Evolutionary conservation across 2,797 vertebrate species (phyloP), one percentile per base, ranked within the genome.

Genomic region (Rhynchonycteris naso): DNA sequence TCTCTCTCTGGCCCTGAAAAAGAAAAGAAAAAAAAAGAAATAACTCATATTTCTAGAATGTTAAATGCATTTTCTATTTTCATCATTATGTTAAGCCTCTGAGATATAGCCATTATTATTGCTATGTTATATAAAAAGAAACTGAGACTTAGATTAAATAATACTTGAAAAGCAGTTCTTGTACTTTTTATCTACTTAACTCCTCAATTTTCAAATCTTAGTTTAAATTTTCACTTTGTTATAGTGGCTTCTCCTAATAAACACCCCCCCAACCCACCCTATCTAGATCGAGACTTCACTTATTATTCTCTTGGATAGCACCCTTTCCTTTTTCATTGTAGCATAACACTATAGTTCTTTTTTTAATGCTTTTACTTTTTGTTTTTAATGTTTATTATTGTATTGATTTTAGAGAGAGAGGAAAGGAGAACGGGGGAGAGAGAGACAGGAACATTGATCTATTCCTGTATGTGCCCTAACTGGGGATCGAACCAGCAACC

Each of bases 11-110:
- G n/a, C n/a, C n/a, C n/a, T n/a, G n/a, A n/a, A n/a, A n/a, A n/a
- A n/a, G n/a, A n/a, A n/a, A n/a, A n/a, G n/a, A n/a, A n/a, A n/a
- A n/a, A n/a, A n/a, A 92, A 87, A 85, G 66, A 72, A 43, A 43
- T 43, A 43, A 43, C 43, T 68, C 33, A 35, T 35, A 68, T 68
- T 35, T 68, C 33, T 68, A 43, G 43, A 43, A 5, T 79, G 18
- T 85, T 54, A 83, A 76, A 33, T 66, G 22, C 50, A 80, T 86
- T 90, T 90, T 90, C 88, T 90, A 58, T 81, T 94, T 91, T 86
- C 10, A 80, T 47, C 24, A 50, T 65, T 91, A 30, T 66, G 66
- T 65, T 24, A 86, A 28, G 18, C 59, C 30, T 93, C 65, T 86
- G 74, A 86, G 35, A 66, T 72, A 81, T 47, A 74, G 75, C 24